Conservation (phyloP, 2,797 vertebrate genomes). For the Astyanax mexicanus region DNA sequence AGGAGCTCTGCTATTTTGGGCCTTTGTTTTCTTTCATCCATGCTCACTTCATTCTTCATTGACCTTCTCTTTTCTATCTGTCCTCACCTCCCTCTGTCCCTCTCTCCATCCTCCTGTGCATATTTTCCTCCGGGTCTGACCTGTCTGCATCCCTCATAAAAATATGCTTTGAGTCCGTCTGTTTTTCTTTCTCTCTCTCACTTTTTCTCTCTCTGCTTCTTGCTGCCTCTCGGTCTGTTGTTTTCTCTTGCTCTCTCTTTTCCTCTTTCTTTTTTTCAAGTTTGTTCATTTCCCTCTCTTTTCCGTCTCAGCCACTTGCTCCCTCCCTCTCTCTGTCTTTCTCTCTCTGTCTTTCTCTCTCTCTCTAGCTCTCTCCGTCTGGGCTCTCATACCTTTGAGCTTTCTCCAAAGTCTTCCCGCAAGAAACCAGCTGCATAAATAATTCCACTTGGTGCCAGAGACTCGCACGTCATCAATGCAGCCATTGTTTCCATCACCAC, state of each 20-base stretch:
- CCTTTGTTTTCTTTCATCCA: constrained; percentile 13
- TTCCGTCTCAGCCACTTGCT: constrained; percentile 42
- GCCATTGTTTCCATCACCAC: constrained; percentile 45
- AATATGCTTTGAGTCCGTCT: constrained; percentile 62
- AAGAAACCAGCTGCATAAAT: constrained; percentile 73
- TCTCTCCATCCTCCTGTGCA: constrained; percentile 45
- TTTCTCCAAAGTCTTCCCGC: constrained; percentile 62
- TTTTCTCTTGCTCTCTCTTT: not conserved
- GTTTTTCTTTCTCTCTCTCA: constrained; percentile 17
- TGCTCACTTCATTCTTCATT: constrained; percentile 51
- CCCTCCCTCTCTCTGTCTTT: not conserved
- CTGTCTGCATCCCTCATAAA: constrained; percentile 59
- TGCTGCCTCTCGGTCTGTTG: not conserved
- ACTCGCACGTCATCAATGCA: constrained; percentile 39
- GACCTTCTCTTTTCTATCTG: constrained; percentile 42
- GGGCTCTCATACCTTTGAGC: constrained; percentile 65
- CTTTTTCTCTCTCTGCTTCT: not conserved
- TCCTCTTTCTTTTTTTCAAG: no score
- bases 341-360: not conserved
- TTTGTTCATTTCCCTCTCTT: no score
- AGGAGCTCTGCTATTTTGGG: constrained; percentile 3
- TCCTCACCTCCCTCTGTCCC: constrained; percentile 54
- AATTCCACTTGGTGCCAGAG: constrained; percentile 58
- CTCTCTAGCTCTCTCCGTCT: constrained; percentile 25
- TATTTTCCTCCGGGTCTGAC: constrained; percentile 57